Conservation (phyloP, 2,888 invertebrate species). For the Spatulosminthurus flaviceps region DNA sequence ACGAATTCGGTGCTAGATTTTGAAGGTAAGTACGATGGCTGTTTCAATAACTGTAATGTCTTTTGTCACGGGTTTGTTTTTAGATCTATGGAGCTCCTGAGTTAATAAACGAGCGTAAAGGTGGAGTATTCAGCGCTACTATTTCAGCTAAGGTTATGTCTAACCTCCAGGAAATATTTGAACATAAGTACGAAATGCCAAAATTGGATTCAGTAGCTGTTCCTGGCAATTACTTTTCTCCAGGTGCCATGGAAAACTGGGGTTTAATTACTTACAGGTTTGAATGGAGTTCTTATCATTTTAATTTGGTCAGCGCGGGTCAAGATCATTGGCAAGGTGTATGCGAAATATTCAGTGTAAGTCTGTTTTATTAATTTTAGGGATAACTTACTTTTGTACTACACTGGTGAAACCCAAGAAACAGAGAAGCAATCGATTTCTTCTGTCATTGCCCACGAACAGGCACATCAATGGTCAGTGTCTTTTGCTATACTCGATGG, state of each 20-base stretch:
- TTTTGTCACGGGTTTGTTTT: too few relatives aligned
- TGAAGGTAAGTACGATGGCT: too few relatives aligned
- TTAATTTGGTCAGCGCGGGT: too few relatives aligned
- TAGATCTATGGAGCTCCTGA: constrained; percentile 41
- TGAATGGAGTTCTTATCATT: too few relatives aligned
- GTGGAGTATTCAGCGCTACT: constrained; percentile 31
- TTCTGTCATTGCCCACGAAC: constrained; percentile 18
- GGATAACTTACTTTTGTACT: too few relatives aligned
- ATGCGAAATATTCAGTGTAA: too few relatives aligned
- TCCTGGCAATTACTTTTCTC: constrained; percentile 37
- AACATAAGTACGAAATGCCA: constrained; percentile 44
- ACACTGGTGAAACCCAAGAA: constrained; percentile 15
- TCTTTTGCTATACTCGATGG: too few relatives aligned
- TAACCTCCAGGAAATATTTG: constrained; percentile 47
- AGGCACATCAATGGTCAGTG: constrained; percentile 39
- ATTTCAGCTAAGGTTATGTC: constrained; percentile 44
- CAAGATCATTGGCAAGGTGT: too few relatives aligned
- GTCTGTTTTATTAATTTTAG: too few relatives aligned
- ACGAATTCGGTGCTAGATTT: too few relatives aligned
- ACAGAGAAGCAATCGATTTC: background rate
- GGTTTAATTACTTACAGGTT: constrained; percentile 56
- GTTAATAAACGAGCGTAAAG: constrained; percentile 28
- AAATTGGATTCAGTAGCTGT: constrained; percentile 54
- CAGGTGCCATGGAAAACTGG: constrained; percentile 57
- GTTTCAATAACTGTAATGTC: background rate